Conservation (phyloP, 2,797 vertebrate genomes). For the Sebastolobus altivelis region DNA sequence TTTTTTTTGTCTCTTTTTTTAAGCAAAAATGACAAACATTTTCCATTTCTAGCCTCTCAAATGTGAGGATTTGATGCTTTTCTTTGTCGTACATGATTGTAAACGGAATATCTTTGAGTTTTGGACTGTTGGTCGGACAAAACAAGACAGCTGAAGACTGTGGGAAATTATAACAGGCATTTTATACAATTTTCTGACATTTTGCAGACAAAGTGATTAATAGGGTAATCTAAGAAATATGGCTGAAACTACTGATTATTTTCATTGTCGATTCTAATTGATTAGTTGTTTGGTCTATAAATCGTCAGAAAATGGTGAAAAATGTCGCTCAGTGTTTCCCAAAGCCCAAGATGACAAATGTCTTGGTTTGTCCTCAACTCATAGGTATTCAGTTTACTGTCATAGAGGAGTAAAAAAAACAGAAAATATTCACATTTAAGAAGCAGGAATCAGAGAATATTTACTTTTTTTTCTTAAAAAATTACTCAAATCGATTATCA, state of each 20-base stretch:
- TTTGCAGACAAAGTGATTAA: not conserved
- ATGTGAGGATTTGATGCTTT: not conserved
- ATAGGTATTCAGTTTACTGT: not conserved
- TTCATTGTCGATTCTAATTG: not conserved
- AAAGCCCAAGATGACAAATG: not conserved
- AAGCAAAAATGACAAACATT: not conserved
- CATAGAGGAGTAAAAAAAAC: not conserved
- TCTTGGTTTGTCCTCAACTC: not conserved
- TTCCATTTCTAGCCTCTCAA: not conserved
- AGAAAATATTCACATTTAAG: not conserved
- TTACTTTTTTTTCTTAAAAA: not conserved
- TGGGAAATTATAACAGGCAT: not conserved
- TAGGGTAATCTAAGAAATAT: not conserved
- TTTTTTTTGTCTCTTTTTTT: not conserved
- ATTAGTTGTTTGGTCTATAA: not conserved
- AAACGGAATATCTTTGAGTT: not conserved
- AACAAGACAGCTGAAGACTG: slow-evolving; percentile 1
- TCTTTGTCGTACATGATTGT: not conserved
- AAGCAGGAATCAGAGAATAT: not conserved
- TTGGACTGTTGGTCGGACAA: not conserved
- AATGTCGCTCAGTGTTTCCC: not conserved
- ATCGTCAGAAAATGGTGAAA: not conserved
- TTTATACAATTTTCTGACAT: slow-evolving; percentile 1
- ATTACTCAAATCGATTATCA: not conserved
- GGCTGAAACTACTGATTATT: not conserved